Evolutionary conservation across 2,888 invertebrate genomes (phyloP).

Genomic region (Drosophila siamana): DNA sequence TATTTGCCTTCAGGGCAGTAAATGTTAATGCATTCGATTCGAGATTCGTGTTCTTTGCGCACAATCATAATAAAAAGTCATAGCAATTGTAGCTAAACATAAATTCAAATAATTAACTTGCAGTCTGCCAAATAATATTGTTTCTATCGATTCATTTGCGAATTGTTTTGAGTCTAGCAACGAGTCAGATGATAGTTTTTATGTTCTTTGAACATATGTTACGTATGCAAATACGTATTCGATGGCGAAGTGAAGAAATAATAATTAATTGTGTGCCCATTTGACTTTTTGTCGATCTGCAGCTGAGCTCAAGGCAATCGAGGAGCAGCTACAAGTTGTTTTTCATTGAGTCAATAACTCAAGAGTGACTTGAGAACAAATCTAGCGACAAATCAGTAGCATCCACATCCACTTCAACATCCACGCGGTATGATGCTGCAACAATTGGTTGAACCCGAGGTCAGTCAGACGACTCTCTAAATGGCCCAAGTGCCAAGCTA

Average conservation of each 20-base stretch:
- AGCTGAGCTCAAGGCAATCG: conserved; percentile 66
- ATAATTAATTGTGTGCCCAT: conserved; percentile 36
- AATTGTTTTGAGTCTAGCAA: not conserved
- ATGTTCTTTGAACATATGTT: conserved; percentile 28
- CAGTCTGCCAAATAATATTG: not conserved
- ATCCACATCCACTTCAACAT: conserved; percentile 25
- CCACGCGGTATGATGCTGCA: conserved; percentile 49
- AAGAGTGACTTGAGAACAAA: conserved; percentile 33
- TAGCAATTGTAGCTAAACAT: conserved; percentile 10
- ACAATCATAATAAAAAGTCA: conserved; percentile 10
- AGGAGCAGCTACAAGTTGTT: conserved; percentile 34
- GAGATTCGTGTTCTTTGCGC: not conserved
- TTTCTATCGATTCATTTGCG: not conserved
- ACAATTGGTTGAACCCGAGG: conserved; percentile 50
- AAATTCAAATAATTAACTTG: not conserved
- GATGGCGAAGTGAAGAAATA: conserved; percentile 20
- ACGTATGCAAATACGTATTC: conserved; percentile 29
- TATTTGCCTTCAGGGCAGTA: conserved; percentile 9
- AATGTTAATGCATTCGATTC: conserved; percentile 29
- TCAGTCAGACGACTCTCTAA: conserved; percentile 23
- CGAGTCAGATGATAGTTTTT: not conserved
- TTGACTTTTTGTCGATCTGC: conserved; percentile 34
- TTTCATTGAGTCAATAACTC: conserved; percentile 25
- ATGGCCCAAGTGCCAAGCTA: conserved; percentile 32
- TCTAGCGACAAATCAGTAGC: conserved; percentile 41